These are phyloP conservation scores for Sorex fumeus DNA, from an alignment of 2,113 vertebrate species.

Conservation along the genomic window DNA sequence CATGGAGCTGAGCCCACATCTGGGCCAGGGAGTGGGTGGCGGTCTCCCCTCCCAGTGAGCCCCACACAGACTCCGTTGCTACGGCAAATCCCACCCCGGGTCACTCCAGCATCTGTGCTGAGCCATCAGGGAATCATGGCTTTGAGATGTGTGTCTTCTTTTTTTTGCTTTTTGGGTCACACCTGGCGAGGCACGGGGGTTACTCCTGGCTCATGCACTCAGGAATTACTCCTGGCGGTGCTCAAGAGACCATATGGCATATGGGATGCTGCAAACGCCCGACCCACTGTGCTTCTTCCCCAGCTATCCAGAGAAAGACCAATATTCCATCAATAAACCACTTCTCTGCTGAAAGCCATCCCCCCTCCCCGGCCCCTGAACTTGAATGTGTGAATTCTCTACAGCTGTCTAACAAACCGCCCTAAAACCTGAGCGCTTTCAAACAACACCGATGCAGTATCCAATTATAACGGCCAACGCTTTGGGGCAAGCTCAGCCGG, in stretches of 20 bases:
- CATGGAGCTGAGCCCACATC: too few species aligned
- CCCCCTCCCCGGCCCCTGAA: slow-evolving; percentile 9
- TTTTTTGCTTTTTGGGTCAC: too few species aligned
- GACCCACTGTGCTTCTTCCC: too few species aligned
- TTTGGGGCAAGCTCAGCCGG: slow-evolving; percentile 48
- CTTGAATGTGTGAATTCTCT: slow-evolving; percentile 9
- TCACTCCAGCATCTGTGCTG: too few species aligned
- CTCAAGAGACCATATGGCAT: background rate
- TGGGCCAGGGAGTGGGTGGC: background rate
- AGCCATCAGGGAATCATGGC: too few species aligned
- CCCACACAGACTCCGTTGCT: too few species aligned
- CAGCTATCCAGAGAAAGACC: slow-evolving; percentile 56
- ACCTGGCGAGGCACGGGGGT: too few species aligned
- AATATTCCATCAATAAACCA: background rate
- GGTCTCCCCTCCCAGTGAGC: too few species aligned
- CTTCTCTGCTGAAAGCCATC: slow-evolving; percentile 38
- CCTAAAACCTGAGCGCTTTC: slow-evolving; percentile 41
- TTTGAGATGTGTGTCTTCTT: too few species aligned
- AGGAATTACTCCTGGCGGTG: too few species aligned
- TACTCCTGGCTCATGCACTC: too few species aligned
- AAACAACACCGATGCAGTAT: slow-evolving; percentile 46
- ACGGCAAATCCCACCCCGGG: too few species aligned
- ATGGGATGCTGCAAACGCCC: background rate
- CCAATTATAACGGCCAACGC: slow-evolving; percentile 38
- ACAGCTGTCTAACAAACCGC: background rate